These are phyloP conservation scores for Lasioglossum albipes DNA, from an alignment of 1,140 invertebrate genomes.

Conservation along the genomic window DNA sequence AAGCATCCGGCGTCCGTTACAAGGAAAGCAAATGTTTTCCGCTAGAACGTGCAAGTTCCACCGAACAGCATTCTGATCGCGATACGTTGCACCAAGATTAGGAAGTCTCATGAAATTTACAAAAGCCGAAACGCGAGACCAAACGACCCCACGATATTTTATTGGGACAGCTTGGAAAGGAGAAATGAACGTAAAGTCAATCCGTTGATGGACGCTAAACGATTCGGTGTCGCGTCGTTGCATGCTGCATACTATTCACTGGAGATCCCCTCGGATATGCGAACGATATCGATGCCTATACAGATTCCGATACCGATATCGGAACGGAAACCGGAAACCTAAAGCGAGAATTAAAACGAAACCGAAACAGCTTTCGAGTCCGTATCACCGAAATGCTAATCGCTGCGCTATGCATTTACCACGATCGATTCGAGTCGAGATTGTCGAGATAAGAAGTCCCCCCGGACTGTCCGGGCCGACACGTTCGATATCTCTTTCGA, in stretches of 20 bases:
- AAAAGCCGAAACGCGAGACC: neutral
- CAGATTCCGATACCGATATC: no score
- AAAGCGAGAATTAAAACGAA: no score
- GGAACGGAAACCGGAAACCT: no score
- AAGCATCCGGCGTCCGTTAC: no score
- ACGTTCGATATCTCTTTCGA: neutral
- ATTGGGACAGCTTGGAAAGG: neutral
- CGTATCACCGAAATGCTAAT: conserved; percentile 51
- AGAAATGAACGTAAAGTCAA: conserved; percentile 12
- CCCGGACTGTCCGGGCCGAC: neutral
- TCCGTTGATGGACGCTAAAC: neutral
- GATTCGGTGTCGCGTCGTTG: conserved; percentile 9
- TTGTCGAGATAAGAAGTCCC: conserved; percentile 34
- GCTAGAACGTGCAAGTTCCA: no score
- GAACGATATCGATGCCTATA: conserved; percentile 25
- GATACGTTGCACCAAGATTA: no score
- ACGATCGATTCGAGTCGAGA: conserved; percentile 21
- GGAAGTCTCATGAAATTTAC: neutral
- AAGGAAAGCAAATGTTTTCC: no score
- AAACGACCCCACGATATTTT: neutral
- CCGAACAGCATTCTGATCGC: no score
- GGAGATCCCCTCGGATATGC: conserved; percentile 46
- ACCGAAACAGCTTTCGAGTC: conserved; percentile 31
- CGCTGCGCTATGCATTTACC: conserved; percentile 36
- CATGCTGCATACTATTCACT: conserved; percentile 15